These are phyloP conservation scores for Pollenia angustigena DNA, from an alignment of 2,888 invertebrate species.

Conservation along the genomic window DNA sequence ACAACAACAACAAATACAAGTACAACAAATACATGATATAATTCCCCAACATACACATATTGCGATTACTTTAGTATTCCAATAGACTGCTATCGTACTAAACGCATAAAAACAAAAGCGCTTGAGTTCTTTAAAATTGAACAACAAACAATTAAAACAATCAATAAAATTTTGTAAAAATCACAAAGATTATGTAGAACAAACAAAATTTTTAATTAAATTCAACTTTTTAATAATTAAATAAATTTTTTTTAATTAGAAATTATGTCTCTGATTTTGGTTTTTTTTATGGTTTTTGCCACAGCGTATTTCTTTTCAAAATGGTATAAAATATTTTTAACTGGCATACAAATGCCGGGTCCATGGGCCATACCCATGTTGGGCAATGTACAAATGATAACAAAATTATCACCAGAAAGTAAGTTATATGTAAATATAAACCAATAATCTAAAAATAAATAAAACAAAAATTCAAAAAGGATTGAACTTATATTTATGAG, in stretches of 20 bases:
- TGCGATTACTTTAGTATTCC: constrained; percentile 24
- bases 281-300: constrained; percentile 62
- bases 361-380: constrained; percentile 81
- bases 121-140: not conserved
- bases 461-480: not conserved
- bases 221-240: no score
- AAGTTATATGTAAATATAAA: constrained; percentile 60
- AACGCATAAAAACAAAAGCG: not conserved
- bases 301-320: constrained; percentile 69
- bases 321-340: constrained; percentile 74
- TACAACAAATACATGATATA: not conserved
- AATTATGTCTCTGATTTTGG: constrained; percentile 69
- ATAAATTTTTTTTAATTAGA: not conserved
- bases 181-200: not conserved
- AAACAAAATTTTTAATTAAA: not conserved
- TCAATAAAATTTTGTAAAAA: not conserved
- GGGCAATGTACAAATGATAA: constrained; percentile 82
- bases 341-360: constrained; percentile 79
- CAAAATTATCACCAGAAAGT: constrained; percentile 82
- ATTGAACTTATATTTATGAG: no score
- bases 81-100: not conserved
- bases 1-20: not conserved
- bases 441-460: not conserved
- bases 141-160: constrained; percentile 10
- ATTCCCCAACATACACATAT: not conserved